phyloP scores from a whole-genome alignment of 2,888 invertebrate species.

The Heteromurus nitidus region DNA sequence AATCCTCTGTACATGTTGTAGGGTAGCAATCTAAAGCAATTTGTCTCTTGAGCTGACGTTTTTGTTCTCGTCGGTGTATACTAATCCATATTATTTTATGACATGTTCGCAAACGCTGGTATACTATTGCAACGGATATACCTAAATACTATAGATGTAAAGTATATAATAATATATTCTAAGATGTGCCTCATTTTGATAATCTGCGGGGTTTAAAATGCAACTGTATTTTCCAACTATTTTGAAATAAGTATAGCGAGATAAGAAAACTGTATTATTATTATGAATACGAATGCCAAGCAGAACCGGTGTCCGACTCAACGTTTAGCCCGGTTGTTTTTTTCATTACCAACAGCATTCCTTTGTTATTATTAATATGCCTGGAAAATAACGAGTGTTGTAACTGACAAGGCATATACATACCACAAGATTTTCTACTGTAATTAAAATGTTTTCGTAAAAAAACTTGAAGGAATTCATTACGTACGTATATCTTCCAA shows the following conservation, averaged over 20 bases:
- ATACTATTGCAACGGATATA: conserved; percentile 30
- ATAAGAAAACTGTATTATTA: neutral
- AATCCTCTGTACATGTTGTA: conserved; percentile 21
- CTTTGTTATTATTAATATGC: conserved; percentile 31
- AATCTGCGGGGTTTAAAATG: neutral
- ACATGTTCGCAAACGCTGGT: conserved; percentile 43
- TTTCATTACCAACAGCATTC: conserved; percentile 56
- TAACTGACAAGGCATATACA: neutral
- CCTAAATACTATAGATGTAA: neutral
- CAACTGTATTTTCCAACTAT: neutral
- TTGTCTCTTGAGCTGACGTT: conserved; percentile 45
- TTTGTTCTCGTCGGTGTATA: conserved; percentile 19
- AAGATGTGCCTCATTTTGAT: conserved; percentile 21
- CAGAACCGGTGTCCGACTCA: conserved; percentile 24
- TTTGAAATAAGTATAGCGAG: neutral
- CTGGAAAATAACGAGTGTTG: neutral
- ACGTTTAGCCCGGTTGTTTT: conserved; percentile 40
- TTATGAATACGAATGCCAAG: conserved; percentile 4
- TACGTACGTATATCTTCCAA: too few relatives aligned
- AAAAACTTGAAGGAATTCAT: neutral
- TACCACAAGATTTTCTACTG: conserved; percentile 10
- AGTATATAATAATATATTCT: conserved; percentile 3
- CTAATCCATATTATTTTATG: neutral
- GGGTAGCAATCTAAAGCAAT: too few relatives aligned
- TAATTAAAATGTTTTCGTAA: conserved; percentile 13